Percentiles rank a stretch among this genome's conserved stretches.
phyloP scores from a whole-genome alignment of 2,888 invertebrate genomes.

The Campopleginae sp. region DNA sequence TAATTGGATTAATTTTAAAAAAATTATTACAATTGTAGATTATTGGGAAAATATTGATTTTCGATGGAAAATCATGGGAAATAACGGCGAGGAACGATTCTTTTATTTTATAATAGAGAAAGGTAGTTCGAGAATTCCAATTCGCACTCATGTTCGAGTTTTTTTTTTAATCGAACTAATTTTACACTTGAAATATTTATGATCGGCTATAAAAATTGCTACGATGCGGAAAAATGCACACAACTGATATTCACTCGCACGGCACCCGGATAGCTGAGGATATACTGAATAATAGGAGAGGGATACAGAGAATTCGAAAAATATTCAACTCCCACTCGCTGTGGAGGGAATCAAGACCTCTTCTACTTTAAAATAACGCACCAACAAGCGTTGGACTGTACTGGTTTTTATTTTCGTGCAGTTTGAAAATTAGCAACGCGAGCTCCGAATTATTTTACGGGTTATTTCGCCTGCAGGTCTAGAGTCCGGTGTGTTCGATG shows the following conservation, averaged over 20 bases:
- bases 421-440: slow-evolving; percentile 28
- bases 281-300: background rate
- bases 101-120: background rate
- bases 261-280: background rate
- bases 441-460: slow-evolving; percentile 29
- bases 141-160: background rate
- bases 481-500: background rate
- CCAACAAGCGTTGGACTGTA: background rate
- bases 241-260: slow-evolving; percentile 27
- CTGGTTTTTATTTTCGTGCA: background rate
- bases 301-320: background rate
- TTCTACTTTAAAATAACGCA: slow-evolving; percentile 29
- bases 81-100: background rate
- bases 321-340: background rate
- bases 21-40: background rate
- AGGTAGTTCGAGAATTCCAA: background rate
- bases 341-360: slow-evolving; percentile 24
- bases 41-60: background rate
- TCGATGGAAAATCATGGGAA: background rate
- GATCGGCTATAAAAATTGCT: background rate
- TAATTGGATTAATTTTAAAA: background rate
- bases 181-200: background rate
- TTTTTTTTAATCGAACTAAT: background rate
- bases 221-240: background rate
- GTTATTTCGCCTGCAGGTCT: slow-evolving; percentile 4